Conservation (phyloP, 2,113 vertebrate genomes). For the Mobula hypostoma region DNA sequence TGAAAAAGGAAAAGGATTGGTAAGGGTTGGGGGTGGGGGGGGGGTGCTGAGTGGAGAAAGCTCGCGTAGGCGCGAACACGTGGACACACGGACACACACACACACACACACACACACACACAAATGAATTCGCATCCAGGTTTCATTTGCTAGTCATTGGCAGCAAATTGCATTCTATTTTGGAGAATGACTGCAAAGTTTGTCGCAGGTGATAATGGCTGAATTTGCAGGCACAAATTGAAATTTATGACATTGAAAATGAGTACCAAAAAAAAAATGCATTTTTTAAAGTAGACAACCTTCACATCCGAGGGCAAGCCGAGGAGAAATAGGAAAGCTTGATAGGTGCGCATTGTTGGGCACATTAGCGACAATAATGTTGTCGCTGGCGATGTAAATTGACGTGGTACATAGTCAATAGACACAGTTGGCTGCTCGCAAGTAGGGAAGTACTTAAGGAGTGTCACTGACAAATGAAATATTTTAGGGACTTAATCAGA, state of each 20-base stretch:
- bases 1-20: constrained; percentile 10
- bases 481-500: constrained; percentile 93
- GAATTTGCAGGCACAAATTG: constrained; percentile 71
- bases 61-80: constrained; percentile 46
- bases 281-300: constrained; percentile 45
- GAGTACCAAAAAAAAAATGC: constrained; percentile 60
- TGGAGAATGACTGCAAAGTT: constrained; percentile 65
- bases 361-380: constrained; percentile 73
- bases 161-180: constrained; percentile 81
- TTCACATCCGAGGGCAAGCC: constrained; percentile 56
- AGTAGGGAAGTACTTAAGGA: constrained; percentile 61
- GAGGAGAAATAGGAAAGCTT: constrained; percentile 47
- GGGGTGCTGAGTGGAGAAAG: too few relatives aligned
- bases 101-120: constrained; percentile 54
- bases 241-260: constrained; percentile 98
- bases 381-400: constrained; percentile 82
- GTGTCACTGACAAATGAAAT: constrained; percentile 93
- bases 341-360: constrained; percentile 40
- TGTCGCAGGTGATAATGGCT: constrained; percentile 79
- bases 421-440: constrained; percentile 73
- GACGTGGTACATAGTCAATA: constrained; percentile 82
- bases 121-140: constrained; percentile 73
- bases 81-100: constrained; percentile 59
- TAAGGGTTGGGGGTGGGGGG: constrained; percentile 45
- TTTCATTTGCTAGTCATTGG: constrained; percentile 72